Evolutionary conservation across 2,797 vertebrate genomes (phyloP).

Genomic region (Sylvia borin): DNA sequence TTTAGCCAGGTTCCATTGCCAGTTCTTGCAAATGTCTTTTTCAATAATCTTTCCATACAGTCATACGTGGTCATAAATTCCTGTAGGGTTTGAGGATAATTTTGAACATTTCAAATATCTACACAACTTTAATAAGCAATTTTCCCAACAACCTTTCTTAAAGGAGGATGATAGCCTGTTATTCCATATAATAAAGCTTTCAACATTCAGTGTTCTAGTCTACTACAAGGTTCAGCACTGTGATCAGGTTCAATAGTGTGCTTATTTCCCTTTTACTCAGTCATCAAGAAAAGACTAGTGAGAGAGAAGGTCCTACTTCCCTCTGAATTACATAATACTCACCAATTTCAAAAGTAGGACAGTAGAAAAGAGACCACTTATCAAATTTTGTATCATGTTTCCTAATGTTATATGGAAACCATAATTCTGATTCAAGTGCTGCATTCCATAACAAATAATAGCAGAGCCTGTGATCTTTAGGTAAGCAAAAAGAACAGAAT

Average conservation of each 20-base stretch:
- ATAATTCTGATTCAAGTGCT: not conserved
- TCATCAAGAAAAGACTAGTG: not conserved
- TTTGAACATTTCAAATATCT: not conserved
- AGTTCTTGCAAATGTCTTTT: not conserved
- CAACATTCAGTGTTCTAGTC: not conserved
- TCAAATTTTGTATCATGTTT: not conserved
- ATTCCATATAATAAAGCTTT: not conserved
- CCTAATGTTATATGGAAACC: not conserved
- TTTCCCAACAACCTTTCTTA: not conserved
- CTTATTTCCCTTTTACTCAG: not conserved
- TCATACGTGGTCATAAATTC: not conserved
- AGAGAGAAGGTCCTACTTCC: not conserved
- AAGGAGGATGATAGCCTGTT: not conserved
- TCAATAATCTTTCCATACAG: not conserved
- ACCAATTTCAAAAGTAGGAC: not conserved
- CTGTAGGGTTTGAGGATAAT: not conserved
- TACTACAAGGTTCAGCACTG: not conserved
- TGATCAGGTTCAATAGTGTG: not conserved
- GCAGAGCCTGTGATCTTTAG: not conserved
- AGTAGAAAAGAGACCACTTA: not conserved
- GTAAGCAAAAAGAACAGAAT: not conserved
- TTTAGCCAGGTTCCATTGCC: not conserved
- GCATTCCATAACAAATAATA: not conserved
- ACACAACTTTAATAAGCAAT: not conserved
- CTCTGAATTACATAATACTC: not conserved